Evolutionary conservation across 2,888 invertebrate species (phyloP).

Genomic region (Apamea monoglypha): DNA sequence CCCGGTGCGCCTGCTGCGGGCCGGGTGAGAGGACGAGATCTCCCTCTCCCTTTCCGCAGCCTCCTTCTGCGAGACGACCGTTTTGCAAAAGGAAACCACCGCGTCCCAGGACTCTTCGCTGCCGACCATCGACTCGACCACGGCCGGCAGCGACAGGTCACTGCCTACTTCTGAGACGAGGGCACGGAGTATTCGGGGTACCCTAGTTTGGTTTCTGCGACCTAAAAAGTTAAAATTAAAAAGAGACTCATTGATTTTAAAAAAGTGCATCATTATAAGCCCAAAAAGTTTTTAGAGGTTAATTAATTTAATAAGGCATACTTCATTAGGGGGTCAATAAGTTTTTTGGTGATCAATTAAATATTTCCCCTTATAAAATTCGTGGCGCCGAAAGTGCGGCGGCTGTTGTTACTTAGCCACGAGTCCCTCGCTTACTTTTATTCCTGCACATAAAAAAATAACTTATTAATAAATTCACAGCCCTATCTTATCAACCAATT

Average conservation of each 20-base stretch:
- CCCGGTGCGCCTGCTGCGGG: no score
- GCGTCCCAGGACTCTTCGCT: no score
- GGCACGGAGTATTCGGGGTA: no score
- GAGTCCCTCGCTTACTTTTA: neutral
- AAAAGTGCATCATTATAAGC: neutral
- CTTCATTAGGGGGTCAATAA: neutral
- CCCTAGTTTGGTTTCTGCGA: neutral
- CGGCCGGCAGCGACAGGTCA: no score
- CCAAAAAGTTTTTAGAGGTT: neutral
- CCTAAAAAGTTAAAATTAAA: neutral
- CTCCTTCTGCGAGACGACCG: no score
- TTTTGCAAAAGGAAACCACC: no score
- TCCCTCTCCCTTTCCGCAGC: no score
- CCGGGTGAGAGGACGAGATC: no score
- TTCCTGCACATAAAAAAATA: neutral
- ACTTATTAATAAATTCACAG: neutral
- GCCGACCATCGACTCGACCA: no score
- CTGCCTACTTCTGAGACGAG: no score
- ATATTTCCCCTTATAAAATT: neutral
- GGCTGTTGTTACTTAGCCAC: neutral
- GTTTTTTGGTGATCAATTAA: neutral
- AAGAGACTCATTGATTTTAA: neutral
- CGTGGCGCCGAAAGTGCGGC: neutral
- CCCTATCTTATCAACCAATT: neutral
- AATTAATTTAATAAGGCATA: neutral